phyloP scores from a whole-genome alignment of 2,797 vertebrate species.

The Chloroceryle inda region DNA sequence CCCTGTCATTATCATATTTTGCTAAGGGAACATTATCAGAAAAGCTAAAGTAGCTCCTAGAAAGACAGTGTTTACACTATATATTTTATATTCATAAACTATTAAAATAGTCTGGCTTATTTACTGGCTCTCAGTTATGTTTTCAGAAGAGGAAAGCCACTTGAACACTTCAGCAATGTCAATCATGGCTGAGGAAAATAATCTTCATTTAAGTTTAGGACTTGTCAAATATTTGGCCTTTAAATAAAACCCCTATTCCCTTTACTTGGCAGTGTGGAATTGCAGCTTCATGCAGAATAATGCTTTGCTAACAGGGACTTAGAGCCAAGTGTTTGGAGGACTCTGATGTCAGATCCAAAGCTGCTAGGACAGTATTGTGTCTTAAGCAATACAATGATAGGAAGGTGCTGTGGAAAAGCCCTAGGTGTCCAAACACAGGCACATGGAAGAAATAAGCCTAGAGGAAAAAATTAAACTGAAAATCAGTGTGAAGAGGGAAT shows the following conservation, averaged over 20 bases:
- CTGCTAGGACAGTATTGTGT: background rate
- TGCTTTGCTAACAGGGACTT: background rate
- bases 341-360: background rate
- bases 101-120: background rate
- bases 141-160: background rate
- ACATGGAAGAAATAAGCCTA: background rate
- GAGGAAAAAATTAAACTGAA: background rate
- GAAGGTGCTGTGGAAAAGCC: background rate
- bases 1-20: slow-evolving; percentile 1
- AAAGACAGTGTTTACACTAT: background rate
- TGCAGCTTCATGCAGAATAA: background rate
- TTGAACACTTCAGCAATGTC: background rate
- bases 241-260: background rate
- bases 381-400: background rate
- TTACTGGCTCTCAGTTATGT: background rate
- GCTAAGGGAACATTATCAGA: background rate
- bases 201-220: background rate
- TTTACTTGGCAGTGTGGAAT: background rate
- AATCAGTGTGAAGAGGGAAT: background rate
- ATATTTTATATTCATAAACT: background rate
- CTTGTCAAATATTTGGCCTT: background rate
- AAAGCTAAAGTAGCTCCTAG: background rate
- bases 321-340: background rate
- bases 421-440: background rate
- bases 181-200: background rate